Evolutionary conservation across 30 jellyfish, hydroid and myxozoan species (phyloP).

Genomic region (Calvadosia cruxmelitensis): DNA sequence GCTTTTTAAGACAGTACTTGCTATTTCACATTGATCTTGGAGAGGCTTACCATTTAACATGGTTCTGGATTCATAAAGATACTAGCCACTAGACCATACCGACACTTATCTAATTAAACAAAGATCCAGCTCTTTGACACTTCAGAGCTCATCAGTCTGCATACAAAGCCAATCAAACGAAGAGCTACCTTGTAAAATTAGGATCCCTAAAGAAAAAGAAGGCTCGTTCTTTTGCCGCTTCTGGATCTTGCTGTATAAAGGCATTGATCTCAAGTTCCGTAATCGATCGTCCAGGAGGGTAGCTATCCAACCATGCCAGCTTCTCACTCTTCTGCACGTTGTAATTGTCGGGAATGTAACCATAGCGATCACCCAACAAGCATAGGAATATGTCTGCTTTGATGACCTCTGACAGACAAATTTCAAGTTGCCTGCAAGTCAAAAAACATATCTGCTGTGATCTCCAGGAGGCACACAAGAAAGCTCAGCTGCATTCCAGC

Average conservation of each 20-base stretch:
- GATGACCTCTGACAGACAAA: slow-evolving; percentile 67
- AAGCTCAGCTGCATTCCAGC: too few species aligned
- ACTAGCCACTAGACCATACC: too few species aligned
- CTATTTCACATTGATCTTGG: too few species aligned
- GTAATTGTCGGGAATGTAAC: slow-evolving; percentile 63
- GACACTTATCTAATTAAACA: too few species aligned
- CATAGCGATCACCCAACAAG: slow-evolving; percentile 73
- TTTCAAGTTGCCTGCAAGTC: slow-evolving; percentile 54
- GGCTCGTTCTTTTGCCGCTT: slow-evolving; percentile 44
- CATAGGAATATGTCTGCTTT: slow-evolving; percentile 78
- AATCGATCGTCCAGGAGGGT: slow-evolving; percentile 58
- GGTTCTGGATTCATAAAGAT: too few species aligned
- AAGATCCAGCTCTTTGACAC: too few species aligned
- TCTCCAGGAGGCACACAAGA: too few species aligned
- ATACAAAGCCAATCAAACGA: too few species aligned
- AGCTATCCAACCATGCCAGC: slow-evolving; percentile 44
- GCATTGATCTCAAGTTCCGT: slow-evolving; percentile 74
- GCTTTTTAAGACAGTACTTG: too few species aligned
- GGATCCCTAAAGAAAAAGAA: slow-evolving; percentile 66
- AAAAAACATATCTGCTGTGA: too few species aligned
- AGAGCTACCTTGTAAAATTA: slow-evolving; percentile 25
- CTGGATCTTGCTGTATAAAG: slow-evolving; percentile 23
- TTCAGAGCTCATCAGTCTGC: too few species aligned
- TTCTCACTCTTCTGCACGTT: slow-evolving; percentile 21
- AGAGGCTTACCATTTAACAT: too few species aligned